Evolutionary conservation across 2,797 vertebrate species (phyloP), one percentile per base, ranked within the genome.

Genomic region (Tympanoctomys barrerae): DNA sequence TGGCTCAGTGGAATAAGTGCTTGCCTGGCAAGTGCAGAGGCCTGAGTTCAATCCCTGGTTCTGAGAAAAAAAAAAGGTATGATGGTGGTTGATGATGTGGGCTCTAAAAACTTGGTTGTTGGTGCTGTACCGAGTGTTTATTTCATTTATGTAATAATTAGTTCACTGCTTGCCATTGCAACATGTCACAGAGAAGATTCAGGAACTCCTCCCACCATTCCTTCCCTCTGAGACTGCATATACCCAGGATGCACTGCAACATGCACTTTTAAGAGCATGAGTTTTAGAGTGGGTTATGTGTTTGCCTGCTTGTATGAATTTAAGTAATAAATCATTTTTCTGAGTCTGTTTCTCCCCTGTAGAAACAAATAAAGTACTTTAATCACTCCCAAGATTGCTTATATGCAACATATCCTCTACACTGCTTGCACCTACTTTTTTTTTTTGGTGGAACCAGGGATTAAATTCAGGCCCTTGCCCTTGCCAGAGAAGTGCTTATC

Each of bases 261-360:
- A 54, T 57, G 46, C 57, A 36, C 19, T 81, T 61, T 75, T 26
- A 68, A 90, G n/a, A 85, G 78, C 2, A 5, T 7, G 12, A 36
- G 24, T 54, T 89, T 77, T 42, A 71, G 39, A 39, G 2, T 87
- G 49, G 13, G 42, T 62, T 36, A n/a, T 39, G 12, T 36, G 80
- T 88, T 95, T 84, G 26, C 77, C 90, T 94, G 82, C 71, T 87
- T 78, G 4, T 90, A 42, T 91, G 59, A 57, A 46, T 66, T 66
- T 66, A 66, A 77, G 39, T 95, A 31, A 81, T 84, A 70, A 21
- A 33, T 87, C 71, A 59, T 94, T 68, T 83, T 39, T 24, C 42
- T 16, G 70, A 91, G 49, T 26, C 46, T 89, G 1, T 82, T 80
- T 92, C 66, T 91, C 66, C 61, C 75, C 46, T 19, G 8, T 54